Base-by-base conservation (phyloP, 1,140 invertebrate species). In the Dufourea novaeangliae region DNA sequence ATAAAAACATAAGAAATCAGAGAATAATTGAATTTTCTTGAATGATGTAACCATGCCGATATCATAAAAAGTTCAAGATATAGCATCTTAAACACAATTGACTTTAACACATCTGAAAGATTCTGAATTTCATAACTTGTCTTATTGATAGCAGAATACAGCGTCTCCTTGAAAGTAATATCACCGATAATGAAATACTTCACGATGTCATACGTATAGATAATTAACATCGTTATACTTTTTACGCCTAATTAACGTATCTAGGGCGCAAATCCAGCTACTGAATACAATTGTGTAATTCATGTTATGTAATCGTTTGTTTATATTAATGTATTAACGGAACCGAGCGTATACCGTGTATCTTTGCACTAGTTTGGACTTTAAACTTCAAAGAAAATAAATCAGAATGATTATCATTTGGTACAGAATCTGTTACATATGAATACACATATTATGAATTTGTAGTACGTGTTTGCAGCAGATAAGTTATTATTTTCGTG, bases 21-120 rank as follows among this genome's bases (percentile, higher is more conserved):
- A 34, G 17, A 39, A 17, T 68, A 11, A 17, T 56, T 41, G 52
- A 57, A 70, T 39, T 59, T 22, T n/a, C 29, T 8, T 17, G 22
- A 44, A 44, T 70, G 68, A 70, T 27, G 44, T 44, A 44, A 70
- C n/a, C n/a, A 22, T 27, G 3, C 8, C 10, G 34, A 32, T 14
- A 56, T 39, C 5, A 46, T 7, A n/a, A 46, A 46, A 46, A n/a
- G 17, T 46, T 25, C 34, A 17, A 41, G 2, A 22, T 3, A 20
- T n/a, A 3, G 20, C 34, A 37, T 22, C 14, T n/a, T 20, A 11
- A 61, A 39, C 22, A 12, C 1, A 4, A 12, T n/a, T 41, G 34
- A 37, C 1, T 0, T 11, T 0, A 14, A 2, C 8, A 14, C 20
- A 12, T 39, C 39, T 32, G 46, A 8, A 17, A 46, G 20, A 11